Evolutionary conservation across 1,140 invertebrate species (phyloP), one percentile per base, ranked within the genome.

Genomic region (Adoxophyes honmai): DNA sequence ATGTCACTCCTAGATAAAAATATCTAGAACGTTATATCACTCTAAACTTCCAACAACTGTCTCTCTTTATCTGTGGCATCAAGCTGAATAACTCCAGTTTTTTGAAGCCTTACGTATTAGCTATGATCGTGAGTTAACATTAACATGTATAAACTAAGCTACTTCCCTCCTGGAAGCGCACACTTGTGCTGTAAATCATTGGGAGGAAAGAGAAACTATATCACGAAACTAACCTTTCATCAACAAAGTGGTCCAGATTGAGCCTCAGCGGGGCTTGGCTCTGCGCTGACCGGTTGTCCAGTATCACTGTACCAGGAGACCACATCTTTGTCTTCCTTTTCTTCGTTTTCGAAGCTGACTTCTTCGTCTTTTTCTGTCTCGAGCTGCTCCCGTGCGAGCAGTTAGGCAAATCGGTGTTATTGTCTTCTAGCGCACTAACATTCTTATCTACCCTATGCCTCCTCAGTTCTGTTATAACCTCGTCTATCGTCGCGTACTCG

Each of bases 201-300:
- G n/a, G n/a, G n/a, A n/a, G n/a, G n/a, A 21, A 34, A 42, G 10
- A 16, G 13, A 38, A 15, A 37, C 11, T 14, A 18, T 55, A 18
- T 15, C 8, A 28, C 34, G 5, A 61, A 13, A 61, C 73, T 78
- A 36, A 88, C 87, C 85, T 84, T 55, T 89, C 84, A 55, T 89
- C 88, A 52, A 89, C 83, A 60, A 86, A 80, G 65, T 88, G 86
- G 42, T 89, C 88, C 66, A 89, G 74, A 69, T 90, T 86, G 55
- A 90, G 70, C 59, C 74, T 81, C 36, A 90, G 66, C 2, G 87
- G 79, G 56, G 66, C 79, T 34, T 75, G 77, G 35, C 60, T 75
- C 51, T 82, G 79, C 4, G 67, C 66, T 14, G 78, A 70, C 21
- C 81, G 53, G 56, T 76, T 85, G 34, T 88, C 84, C 39, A 89